Evolutionary conservation across 2,888 invertebrate genomes (phyloP).

Genomic region (Chouioia cunea): DNA sequence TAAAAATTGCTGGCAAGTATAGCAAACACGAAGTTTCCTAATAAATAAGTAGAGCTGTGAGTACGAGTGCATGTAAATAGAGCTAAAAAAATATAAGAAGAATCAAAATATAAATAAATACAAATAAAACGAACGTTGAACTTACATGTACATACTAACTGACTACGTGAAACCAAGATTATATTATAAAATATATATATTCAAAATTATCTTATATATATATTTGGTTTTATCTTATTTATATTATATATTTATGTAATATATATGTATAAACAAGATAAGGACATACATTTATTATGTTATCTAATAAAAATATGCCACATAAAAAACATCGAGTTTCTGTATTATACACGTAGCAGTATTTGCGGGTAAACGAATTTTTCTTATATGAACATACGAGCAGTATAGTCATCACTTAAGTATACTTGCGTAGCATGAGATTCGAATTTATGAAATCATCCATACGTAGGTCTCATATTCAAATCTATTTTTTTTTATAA

Average conservation of each 20-base stretch:
- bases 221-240: too few relatives aligned
- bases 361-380: slow-evolving; percentile 14
- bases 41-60: slow-evolving; percentile 52
- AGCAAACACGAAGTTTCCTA: slow-evolving; percentile 59
- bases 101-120: background rate
- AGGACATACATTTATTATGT: slow-evolving; percentile 1
- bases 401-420: slow-evolving; percentile 8
- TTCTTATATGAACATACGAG: slow-evolving; percentile 12
- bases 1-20: slow-evolving; percentile 56
- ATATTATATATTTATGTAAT: background rate
- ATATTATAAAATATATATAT: too few relatives aligned
- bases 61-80: slow-evolving; percentile 9
- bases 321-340: slow-evolving; percentile 30
- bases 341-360: slow-evolving; percentile 11
- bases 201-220: too few relatives aligned
- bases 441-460: slow-evolving; percentile 1
- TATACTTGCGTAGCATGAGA: slow-evolving; percentile 1
- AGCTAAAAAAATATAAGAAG: slow-evolving; percentile 1
- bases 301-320: slow-evolving; percentile 16
- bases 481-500: too few relatives aligned
- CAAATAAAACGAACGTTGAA: slow-evolving; percentile 30
- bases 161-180: slow-evolving; percentile 1
- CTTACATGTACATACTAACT: slow-evolving; percentile 36
- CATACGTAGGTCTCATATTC: too few relatives aligned
- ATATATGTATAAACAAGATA: background rate